Evolutionary conservation across 2,888 invertebrate species (phyloP).

Genomic region (Hypercompe scribonia): DNA sequence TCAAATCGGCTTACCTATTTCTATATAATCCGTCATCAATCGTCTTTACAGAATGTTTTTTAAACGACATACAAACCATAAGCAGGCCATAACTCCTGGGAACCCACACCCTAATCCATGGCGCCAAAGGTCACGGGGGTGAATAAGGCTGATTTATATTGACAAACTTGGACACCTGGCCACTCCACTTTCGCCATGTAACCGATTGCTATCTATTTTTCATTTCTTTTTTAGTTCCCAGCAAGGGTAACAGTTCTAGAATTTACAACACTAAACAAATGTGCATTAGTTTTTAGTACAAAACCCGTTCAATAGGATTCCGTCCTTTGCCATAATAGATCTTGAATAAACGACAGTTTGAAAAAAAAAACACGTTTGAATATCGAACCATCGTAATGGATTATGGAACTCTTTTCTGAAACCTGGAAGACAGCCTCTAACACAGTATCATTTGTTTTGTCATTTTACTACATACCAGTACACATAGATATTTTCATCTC

Average conservation of each 20-base stretch:
- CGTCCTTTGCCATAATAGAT: neutral
- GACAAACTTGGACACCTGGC: conserved; percentile 58
- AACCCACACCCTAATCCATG: conserved; percentile 61
- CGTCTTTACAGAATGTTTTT: conserved; percentile 32
- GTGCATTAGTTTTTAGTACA: too few species aligned
- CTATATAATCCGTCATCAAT: conserved; percentile 33
- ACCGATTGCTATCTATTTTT: conserved; percentile 9
- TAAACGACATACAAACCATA: conserved; percentile 39
- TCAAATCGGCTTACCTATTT: neutral
- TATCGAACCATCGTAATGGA: neutral
- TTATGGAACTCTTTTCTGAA: neutral
- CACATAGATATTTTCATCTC: too few species aligned
- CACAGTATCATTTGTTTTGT: too few species aligned
- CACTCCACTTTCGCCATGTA: conserved; percentile 4
- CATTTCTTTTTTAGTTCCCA: conserved; percentile 4
- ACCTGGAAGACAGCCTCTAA: too few species aligned
- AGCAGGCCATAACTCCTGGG: conserved; percentile 59
- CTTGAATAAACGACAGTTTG: neutral
- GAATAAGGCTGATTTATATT: conserved; percentile 61
- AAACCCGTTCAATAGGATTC: neutral
- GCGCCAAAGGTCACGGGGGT: conserved; percentile 60
- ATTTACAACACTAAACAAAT: neutral
- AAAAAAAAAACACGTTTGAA: neutral
- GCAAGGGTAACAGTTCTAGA: neutral
- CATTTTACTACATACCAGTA: too few species aligned